Base-by-base conservation (phyloP, 2,113 vertebrate genomes). In the Orthochromis malagaraziensis region DNA sequence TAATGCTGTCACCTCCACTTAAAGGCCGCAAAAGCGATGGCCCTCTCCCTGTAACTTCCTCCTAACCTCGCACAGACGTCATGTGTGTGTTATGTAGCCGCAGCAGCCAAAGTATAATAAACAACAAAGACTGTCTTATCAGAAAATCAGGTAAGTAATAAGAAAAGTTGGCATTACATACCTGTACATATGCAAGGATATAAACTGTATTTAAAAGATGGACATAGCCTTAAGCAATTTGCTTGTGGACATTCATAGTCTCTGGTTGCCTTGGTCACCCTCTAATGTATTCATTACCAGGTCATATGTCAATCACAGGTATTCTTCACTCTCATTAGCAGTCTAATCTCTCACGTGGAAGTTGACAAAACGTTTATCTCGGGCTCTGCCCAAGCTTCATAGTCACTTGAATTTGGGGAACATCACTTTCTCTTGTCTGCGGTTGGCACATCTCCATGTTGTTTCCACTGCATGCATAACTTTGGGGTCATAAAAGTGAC, bases 1-100 rank as follows among this genome's bases (percentile, higher is more conserved):
- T 84, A 95, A 93, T 82, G 89, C 96, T 96, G 95, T 97, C 97
- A 96, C 91, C 94, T 96, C 91, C 94, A 96, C 91, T 97, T 95
- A 97, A 90, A 90, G 91, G 60, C 29, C 63, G 14, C 33, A 70
- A 86, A 82, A 81, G 82, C 53, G 45, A 80, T 79, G 82, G 70
- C 90, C 85, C 58, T 87, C 24, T 88, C 88, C 87, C 84, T 85
- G 68, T 75, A 60, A 88, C 86, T 89, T 87, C 51, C 83, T 70
- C 49, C 83, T 42, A 85, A 87, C 82, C 87, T 85, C 12, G 29
- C 31, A 85, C 49, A 81, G 29, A 84, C 35, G 26, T 24, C 35
- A 12, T 47, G 54, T 42, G 8, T 31, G 60, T 86, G 9, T 33
- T 51, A 31, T 38, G 6, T 38, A 68, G 33, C 19, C 6, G 0